Evolutionary conservation across 2,113 vertebrate genomes (phyloP), one percentile per base, ranked within the genome.

Genomic region (Taxidea taxus): DNA sequence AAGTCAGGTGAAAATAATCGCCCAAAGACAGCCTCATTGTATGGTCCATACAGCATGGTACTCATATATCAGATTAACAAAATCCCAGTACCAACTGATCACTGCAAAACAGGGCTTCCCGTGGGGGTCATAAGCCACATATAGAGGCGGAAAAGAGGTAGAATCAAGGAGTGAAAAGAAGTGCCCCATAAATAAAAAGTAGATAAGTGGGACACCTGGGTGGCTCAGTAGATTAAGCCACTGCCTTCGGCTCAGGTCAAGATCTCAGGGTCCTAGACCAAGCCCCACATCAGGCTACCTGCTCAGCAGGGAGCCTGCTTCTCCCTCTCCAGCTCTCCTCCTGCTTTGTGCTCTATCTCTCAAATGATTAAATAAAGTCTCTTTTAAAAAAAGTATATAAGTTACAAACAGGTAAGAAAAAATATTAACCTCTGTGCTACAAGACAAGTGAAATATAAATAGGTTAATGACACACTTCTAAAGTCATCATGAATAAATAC

Each of bases 11-110:
- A 39, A 31, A 62, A 27, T 15, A 34, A 20, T 0, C 39, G 37
- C 21, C 21, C 27, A 34, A 82, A 66, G 4, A 66, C 37, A 39
- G 29, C 18, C 82, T 15, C 42, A 15, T 0, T 2, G 39, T 20
- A 21, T 21, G 16, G 2, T n/a, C 58, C 34, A 3, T 0, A 13
- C 0, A 6, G 34, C 34, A 37, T 0, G 2, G 25, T 6, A 62
- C 13, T n/a, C 54, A 12, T 2, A 15, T 2, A 34, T 15, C 49
- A 16, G 12, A 31, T n/a, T 6, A n/a, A 90, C 4, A 56, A 49
- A 49, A 34, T 13, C 11, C 74, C 44, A 44, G 5, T 18, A 7
- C 7, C 37, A 15, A 20, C 12, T 10, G 16, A 34, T 18, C 62
- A 56, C 60, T 27, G 1, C 0, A 15, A 25, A 74, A 62, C 0